Evolutionary conservation across 2,888 invertebrate species (phyloP).

Genomic region (Drosophila rubida): DNA sequence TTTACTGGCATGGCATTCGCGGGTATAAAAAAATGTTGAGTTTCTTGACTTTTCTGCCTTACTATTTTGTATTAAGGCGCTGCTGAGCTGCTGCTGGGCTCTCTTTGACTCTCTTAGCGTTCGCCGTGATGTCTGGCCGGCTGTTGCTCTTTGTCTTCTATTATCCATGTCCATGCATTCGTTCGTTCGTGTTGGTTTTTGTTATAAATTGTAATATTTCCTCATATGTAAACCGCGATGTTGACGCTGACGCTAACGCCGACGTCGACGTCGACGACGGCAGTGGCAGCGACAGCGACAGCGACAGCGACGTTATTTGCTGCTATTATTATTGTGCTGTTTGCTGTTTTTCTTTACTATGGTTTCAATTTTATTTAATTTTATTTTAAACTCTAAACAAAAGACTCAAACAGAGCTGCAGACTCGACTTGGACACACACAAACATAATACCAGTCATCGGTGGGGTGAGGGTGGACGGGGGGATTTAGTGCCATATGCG

Average conservation of each 20-base stretch:
- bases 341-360: constrained; percentile 66
- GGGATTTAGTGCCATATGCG: constrained; percentile 64
- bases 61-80: constrained; percentile 51
- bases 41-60: constrained; percentile 77
- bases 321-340: constrained; percentile 29
- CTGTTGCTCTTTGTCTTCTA: constrained; percentile 50
- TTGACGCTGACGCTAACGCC: constrained; percentile 18
- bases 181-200: constrained; percentile 25
- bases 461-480: constrained; percentile 1
- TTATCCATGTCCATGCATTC: constrained; percentile 56
- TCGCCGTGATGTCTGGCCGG: constrained; percentile 36
- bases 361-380: constrained; percentile 79
- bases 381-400: constrained; percentile 78
- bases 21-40: constrained; percentile 58
- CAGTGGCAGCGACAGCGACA: neutral
- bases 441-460: constrained; percentile 4
- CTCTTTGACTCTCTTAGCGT: constrained; percentile 27
- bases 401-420: constrained; percentile 59
- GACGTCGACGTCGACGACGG: neutral
- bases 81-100: constrained; percentile 29
- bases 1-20: neutral
- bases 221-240: constrained; percentile 51
- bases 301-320: constrained; percentile 20
- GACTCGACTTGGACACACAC: constrained; percentile 54
- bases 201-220: constrained; percentile 64